Percentiles rank a stretch among this genome's conserved stretches.
Evolutionary conservation across 2,888 invertebrate species (phyloP).

Genomic region (Coecobrya sp.): DNA sequence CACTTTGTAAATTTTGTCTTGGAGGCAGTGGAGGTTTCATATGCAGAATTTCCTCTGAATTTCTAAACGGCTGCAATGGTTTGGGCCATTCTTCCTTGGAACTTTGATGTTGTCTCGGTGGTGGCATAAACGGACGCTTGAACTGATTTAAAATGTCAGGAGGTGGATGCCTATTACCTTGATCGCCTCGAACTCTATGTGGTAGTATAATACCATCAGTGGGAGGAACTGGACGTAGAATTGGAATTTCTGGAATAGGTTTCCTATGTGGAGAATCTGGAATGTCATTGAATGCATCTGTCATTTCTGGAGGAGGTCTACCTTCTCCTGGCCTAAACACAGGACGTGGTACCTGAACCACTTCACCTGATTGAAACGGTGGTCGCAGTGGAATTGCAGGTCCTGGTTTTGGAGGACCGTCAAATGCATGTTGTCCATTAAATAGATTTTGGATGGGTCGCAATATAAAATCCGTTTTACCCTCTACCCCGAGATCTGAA

Average conservation of each 20-base stretch:
- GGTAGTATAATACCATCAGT: constrained; percentile 78
- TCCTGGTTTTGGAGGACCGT: constrained; percentile 85
- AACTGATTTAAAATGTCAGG: constrained; percentile 58
- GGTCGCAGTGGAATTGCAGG: constrained; percentile 82
- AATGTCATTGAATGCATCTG: constrained; percentile 68
- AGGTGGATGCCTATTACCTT: constrained; percentile 64
- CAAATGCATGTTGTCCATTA: constrained; percentile 86
- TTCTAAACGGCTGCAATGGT: constrained; percentile 66
- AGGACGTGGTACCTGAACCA: no score
- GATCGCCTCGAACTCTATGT: constrained; percentile 67
- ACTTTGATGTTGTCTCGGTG: constrained; percentile 50
- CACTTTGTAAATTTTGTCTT: neutral
- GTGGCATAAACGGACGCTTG: constrained; percentile 71
- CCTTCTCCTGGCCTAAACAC: no score
- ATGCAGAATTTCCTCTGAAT: constrained; percentile 71
- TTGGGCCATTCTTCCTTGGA: constrained; percentile 66
- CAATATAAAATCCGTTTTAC: constrained; percentile 83
- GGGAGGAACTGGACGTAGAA: constrained; percentile 74
- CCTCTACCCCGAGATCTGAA: constrained; percentile 73
- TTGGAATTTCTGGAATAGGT: constrained; percentile 67
- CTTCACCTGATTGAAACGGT: constrained; percentile 49
- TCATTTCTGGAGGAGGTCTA: constrained; percentile 9
- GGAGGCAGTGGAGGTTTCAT: constrained; percentile 69
- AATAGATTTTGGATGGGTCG: constrained; percentile 86
- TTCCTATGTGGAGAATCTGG: constrained; percentile 75